These are phyloP conservation scores for Crypturellus undulatus DNA, from an alignment of 2,113 vertebrate species.

Conservation along the genomic window DNA sequence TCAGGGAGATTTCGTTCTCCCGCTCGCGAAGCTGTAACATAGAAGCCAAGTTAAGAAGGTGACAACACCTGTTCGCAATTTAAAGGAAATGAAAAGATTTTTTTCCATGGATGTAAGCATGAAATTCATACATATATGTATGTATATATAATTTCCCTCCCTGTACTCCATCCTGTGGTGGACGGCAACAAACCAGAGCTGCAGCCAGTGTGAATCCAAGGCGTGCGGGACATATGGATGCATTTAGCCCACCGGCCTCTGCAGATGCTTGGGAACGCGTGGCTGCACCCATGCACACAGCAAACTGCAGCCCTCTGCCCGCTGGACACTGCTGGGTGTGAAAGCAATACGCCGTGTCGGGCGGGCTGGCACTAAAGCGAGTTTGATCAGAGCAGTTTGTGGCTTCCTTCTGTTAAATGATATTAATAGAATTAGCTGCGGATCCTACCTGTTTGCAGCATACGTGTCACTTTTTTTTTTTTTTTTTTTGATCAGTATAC, in stretches of 20 bases:
- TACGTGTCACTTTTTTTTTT: background rate
- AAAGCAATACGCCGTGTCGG: conserved; percentile 3
- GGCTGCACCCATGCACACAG: conserved; percentile 31
- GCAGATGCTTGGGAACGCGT: conserved; percentile 60
- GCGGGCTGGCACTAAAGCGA: background rate
- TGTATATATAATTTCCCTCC: conserved; percentile 48
- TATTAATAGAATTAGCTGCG: conserved; percentile 37
- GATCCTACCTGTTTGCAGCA: background rate
- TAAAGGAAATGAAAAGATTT: conserved; percentile 74
- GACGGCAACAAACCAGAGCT: conserved; percentile 50
- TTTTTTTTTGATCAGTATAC: background rate
- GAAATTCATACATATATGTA: conserved; percentile 59
- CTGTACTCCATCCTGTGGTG: conserved; percentile 44
- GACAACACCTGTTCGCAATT: conserved; percentile 79
- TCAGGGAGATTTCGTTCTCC: background rate
- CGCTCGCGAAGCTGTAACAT: conserved; percentile 41
- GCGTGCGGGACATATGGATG: conserved; percentile 70
- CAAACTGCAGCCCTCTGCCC: conserved; percentile 43
- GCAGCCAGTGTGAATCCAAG: conserved; percentile 50
- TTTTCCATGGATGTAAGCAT: conserved; percentile 65
- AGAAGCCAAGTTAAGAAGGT: conserved; percentile 73
- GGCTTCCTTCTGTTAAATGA: conserved; percentile 37
- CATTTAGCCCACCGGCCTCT: conserved; percentile 71
- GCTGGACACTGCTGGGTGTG: conserved; percentile 32
- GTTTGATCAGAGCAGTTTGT: conserved; percentile 53